Evolutionary conservation across 1,140 invertebrate species (phyloP).

Genomic region (Pararge aegeria): DNA sequence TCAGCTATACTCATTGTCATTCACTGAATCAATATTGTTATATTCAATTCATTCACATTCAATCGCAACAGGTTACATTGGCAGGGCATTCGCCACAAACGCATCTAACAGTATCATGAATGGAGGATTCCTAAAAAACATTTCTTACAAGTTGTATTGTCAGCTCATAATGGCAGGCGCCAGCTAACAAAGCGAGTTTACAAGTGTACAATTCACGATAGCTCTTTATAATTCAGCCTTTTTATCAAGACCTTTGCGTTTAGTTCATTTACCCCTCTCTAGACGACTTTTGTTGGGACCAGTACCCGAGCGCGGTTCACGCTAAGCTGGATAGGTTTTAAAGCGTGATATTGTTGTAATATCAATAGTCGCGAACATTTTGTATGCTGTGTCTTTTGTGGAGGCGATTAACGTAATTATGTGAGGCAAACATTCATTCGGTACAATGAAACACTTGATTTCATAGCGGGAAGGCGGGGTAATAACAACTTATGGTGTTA

Average conservation of each 20-base stretch:
- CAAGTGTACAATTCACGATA: conserved; percentile 78
- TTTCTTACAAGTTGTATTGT: conserved; percentile 78
- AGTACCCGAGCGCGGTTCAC: conserved; percentile 42
- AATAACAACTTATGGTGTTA: neutral
- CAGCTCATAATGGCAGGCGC: conserved; percentile 70
- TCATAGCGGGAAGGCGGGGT: conserved; percentile 20
- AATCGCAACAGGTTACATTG: conserved; percentile 69
- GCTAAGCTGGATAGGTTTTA: conserved; percentile 65
- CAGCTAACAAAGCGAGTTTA: conserved; percentile 72
- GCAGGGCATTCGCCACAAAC: conserved; percentile 60
- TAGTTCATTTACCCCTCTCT: conserved; percentile 38
- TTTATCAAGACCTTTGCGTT: conserved; percentile 58
- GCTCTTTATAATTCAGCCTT: conserved; percentile 70
- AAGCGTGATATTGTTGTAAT: conserved; percentile 73
- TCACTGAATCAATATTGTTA: conserved; percentile 8
- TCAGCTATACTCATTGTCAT: conserved; percentile 2
- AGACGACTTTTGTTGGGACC: conserved; percentile 33
- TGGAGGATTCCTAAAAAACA: conserved; percentile 75
- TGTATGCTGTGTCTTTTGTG: conserved; percentile 66
- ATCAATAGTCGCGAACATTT: conserved; percentile 74
- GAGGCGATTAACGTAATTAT: conserved; percentile 68
- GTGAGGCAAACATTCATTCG: conserved; percentile 51
- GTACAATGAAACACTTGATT: conserved; percentile 47
- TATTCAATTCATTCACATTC: conserved; percentile 47
- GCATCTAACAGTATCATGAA: conserved; percentile 72